Evolutionary conservation across 2,888 invertebrate genomes (phyloP).

Genomic region (Pseudococcus jackbeardsleyi): DNA sequence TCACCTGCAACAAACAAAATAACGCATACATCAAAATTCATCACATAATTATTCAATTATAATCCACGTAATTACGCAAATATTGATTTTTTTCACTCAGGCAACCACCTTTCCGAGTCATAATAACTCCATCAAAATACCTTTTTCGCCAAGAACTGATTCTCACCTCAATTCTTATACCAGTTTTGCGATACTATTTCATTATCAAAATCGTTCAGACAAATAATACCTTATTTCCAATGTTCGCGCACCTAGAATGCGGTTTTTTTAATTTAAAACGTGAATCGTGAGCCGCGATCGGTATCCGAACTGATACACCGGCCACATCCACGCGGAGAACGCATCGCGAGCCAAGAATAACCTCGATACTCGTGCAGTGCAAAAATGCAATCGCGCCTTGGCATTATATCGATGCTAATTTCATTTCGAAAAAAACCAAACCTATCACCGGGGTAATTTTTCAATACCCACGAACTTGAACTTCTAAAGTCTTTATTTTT

Average conservation of each 20-base stretch:
- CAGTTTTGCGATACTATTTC: neutral
- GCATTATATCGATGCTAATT: slow-evolving; percentile 1
- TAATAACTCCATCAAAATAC: neutral
- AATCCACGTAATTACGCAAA: no score
- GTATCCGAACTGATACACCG: neutral
- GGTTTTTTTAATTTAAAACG: slow-evolving; percentile 27
- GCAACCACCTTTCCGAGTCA: neutral
- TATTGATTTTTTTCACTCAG: no score
- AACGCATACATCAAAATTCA: no score
- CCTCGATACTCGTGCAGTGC: neutral
- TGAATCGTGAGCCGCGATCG: slow-evolving; percentile 18
- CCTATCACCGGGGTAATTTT: neutral
- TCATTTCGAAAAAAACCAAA: neutral
- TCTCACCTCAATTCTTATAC: neutral
- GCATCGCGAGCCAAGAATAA: neutral
- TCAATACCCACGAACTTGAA: neutral
- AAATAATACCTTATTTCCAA: neutral
- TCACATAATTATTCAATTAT: no score
- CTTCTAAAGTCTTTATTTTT: neutral
- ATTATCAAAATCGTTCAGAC: slow-evolving; percentile 23
- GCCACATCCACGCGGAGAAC: neutral
- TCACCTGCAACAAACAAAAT: no score
- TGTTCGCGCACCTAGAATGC: neutral
- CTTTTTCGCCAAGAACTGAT: neutral
- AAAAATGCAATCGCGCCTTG: neutral